These are phyloP conservation scores for Scaeva pyrastri DNA, from an alignment of 2,888 invertebrate genomes.

Conservation along the genomic window DNA sequence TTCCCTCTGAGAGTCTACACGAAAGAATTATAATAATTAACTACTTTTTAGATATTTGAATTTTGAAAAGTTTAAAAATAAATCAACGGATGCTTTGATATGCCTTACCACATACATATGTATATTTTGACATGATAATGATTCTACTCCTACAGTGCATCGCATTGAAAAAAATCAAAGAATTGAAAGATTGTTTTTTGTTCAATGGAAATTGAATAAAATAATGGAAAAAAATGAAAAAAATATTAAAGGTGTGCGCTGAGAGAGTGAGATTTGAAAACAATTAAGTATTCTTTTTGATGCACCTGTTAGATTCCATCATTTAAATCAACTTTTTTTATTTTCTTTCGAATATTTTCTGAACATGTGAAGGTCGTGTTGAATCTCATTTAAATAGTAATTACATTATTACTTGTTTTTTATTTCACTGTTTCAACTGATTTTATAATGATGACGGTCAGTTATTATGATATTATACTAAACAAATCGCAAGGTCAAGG, in stretches of 20 bases:
- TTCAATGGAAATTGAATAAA: not conserved
- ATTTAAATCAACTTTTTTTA: not conserved
- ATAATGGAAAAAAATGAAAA: not conserved
- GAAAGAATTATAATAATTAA: slow-evolving; percentile 11
- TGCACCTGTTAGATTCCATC: slow-evolving; percentile 37
- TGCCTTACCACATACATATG: not conserved
- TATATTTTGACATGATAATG: slow-evolving; percentile 3
- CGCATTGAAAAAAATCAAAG: slow-evolving; percentile 11
- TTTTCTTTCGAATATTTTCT: not conserved
- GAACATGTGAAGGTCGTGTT: slow-evolving; percentile 20
- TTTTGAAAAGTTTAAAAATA: slow-evolving; percentile 14
- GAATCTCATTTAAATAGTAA: slow-evolving; percentile 5
- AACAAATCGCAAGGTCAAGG: not conserved
- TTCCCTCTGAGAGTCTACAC: not conserved
- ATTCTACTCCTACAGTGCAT: not conserved
- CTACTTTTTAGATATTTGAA: slow-evolving; percentile 15
- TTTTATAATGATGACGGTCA: slow-evolving; percentile 1
- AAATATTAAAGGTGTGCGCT: not conserved
- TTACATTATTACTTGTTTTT: not conserved
- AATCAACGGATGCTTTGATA: slow-evolving; percentile 16
- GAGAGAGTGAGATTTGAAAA: not conserved
- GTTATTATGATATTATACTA: slow-evolving; percentile 5
- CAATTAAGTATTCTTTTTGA: slow-evolving; percentile 21
- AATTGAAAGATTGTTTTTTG: not conserved
- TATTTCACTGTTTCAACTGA: not conserved